Base-by-base conservation (phyloP, 1,140 invertebrate species). In the Anoplolepis gracilipes region DNA sequence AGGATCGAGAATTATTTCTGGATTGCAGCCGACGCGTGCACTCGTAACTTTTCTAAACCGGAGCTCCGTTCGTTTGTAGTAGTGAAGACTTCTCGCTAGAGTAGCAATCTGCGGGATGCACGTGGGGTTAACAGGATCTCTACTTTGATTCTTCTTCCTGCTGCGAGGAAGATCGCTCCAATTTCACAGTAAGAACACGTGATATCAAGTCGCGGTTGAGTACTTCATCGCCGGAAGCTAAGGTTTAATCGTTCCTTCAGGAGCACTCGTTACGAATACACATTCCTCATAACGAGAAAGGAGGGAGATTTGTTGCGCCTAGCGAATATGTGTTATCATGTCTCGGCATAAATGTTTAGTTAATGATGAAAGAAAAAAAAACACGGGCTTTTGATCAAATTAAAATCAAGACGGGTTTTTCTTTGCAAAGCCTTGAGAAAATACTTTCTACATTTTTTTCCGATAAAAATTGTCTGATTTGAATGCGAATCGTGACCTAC, bases 121-220 rank as follows among this genome's bases (percentile, higher is more conserved):
- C 72, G 57, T 62, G 73, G 61, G 53, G 81, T 88, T 88, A 88
- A 78, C 79, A 85, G 86, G 72, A 85, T 87, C 55, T 59, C 36
- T 59, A 82, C 53, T 59, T 72, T 82, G 78, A 87, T 87, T 77
- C 72, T 70, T 88, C 70, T 46, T 76, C 73, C 78, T 53, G 85
- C 62, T 75, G 53, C 33, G 69, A 72, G 62, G 72, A 73, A 73
- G 65, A 88, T 88, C 81, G 73, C 75, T 88, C 86, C 73, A 88
- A 88, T 88, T 88, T 88, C 57, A 78, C 28, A 69, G 8, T 36
- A 25, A n/a, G 49, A 85, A 87, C 84, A 88, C 72, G 81, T 88
- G 87, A 88, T 88, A 88, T 88, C 73, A 88, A 85, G 64, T 72
- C 72, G 64, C 30, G 46, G 55, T 72, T 65, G 64, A 88, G 65